Evolutionary conservation across 2,113 vertebrate genomes (phyloP).

Genomic region (Rhinogobius similis): DNA sequence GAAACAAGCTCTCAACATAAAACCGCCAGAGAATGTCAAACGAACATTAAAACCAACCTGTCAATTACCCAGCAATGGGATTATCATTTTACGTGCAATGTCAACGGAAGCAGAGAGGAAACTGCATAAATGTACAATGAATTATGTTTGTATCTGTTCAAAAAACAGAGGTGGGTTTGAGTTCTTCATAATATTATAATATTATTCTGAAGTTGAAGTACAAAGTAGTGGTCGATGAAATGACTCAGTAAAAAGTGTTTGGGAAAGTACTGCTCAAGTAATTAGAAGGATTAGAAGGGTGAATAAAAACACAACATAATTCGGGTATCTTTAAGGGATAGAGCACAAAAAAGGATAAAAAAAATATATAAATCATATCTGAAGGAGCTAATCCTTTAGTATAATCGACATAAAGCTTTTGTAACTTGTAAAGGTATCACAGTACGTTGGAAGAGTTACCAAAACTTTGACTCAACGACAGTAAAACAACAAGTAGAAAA

Average conservation of each 20-base stretch:
- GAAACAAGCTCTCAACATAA: constrained; percentile 33
- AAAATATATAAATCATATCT: too few species aligned
- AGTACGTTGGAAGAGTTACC: neutral
- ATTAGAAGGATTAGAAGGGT: neutral
- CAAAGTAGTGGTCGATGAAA: neutral
- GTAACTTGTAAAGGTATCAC: neutral
- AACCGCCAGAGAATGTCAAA: constrained; percentile 34
- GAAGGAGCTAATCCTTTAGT: too few species aligned
- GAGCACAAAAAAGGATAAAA: too few species aligned
- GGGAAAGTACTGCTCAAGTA: neutral
- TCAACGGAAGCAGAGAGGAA: constrained; percentile 12
- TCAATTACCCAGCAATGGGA: constrained; percentile 22
- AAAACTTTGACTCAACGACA: neutral
- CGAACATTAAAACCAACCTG: constrained; percentile 32
- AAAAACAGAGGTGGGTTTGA: too few species aligned
- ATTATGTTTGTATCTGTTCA: constrained; percentile 8
- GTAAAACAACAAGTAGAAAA: too few species aligned
- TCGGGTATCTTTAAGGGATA: too few species aligned
- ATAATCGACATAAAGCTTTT: too few species aligned
- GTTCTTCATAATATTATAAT: too few species aligned
- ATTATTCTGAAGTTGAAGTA: too few species aligned
- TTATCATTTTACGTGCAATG: constrained; percentile 14
- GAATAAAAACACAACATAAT: too few species aligned
- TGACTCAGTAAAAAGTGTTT: constrained; percentile 6
- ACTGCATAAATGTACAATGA: constrained; percentile 24